A percentile compares a stretch with the other conserved stretches of the same genome.
These are phyloP conservation scores for Ceriagrion tenellum DNA, from an alignment of 2,888 invertebrate species.

Conservation along the genomic window DNA sequence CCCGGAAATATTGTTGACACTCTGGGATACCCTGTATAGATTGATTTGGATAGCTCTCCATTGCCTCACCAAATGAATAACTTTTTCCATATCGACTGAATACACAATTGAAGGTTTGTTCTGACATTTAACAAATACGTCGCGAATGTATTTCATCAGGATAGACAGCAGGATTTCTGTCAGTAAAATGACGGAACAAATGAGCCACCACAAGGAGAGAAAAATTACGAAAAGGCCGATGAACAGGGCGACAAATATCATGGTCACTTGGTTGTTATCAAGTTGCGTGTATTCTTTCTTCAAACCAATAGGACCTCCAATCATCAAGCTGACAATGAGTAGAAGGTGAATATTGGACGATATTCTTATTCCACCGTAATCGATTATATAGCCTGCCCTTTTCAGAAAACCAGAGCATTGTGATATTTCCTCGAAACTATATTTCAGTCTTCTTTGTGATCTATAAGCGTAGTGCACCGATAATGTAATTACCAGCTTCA, in stretches of 20 bases:
- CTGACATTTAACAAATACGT: not conserved
- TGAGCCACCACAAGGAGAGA: not conserved
- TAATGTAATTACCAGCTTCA: not conserved
- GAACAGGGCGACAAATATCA: not conserved
- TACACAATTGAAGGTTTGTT: no score
- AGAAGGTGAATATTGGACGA: not conserved
- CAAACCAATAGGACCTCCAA: not conserved
- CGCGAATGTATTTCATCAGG: not conserved
- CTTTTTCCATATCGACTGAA: not conserved
- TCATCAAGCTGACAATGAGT: not conserved
- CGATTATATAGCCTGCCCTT: not conserved
- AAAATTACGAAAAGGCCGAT: not conserved
- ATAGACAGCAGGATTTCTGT: not conserved
- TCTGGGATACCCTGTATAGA: not conserved
- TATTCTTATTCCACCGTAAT: not conserved
- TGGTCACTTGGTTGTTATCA: not conserved
- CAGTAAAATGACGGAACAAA: not conserved
- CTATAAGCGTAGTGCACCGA: not conserved
- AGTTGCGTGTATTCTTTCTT: not conserved
- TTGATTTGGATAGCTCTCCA: not conserved
- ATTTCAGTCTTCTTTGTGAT: not conserved
- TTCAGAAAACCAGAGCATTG: not conserved
- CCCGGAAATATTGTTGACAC: not conserved
- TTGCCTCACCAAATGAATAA: not conserved
- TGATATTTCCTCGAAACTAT: not conserved